phyloP scores from a whole-genome alignment of 1,140 invertebrate species.

The Microplitis mediator region DNA sequence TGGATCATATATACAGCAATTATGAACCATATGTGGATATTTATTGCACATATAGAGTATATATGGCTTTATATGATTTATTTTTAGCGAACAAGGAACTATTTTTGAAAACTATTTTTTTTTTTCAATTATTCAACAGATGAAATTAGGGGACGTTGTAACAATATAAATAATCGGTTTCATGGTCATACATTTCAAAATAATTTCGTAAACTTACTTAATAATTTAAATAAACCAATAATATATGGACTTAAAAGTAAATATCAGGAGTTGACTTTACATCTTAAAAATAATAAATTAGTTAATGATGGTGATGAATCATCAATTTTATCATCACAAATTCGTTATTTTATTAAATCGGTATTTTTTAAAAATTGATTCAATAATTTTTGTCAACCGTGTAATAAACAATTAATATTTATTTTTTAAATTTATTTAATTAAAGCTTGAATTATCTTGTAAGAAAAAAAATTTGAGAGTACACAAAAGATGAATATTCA shows the following conservation, averaged over 20 bases:
- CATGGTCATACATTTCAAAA: conserved; percentile 36
- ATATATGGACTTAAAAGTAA: neutral
- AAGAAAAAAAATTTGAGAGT: conserved; percentile 22
- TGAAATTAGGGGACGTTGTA: conserved; percentile 32
- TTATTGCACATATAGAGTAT: too few relatives aligned
- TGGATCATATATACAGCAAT: too few relatives aligned
- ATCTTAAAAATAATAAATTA: conserved; percentile 15
- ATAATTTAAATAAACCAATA: conserved; percentile 21
- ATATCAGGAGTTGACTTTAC: conserved; percentile 18
- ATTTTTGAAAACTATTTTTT: too few relatives aligned
- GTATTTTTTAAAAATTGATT: conserved; percentile 25
- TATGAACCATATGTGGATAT: too few relatives aligned
- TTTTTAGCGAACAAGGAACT: too few relatives aligned
- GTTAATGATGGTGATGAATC: conserved; percentile 9
- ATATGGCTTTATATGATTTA: too few relatives aligned
- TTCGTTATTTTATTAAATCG: conserved; percentile 39
- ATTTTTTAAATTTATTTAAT: neutral
- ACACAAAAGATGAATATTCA: conserved; percentile 6
- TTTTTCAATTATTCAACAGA: conserved; percentile 29
- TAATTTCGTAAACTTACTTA: conserved; percentile 26
- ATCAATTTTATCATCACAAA: conserved; percentile 31
- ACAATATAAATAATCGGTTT: conserved; percentile 29
- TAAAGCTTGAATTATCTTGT: conserved; percentile 29
- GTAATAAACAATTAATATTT: neutral
- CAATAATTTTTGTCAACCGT: neutral